These are phyloP conservation scores for Podilymbus podiceps DNA, from an alignment of 2,113 vertebrate species.

Conservation along the genomic window DNA sequence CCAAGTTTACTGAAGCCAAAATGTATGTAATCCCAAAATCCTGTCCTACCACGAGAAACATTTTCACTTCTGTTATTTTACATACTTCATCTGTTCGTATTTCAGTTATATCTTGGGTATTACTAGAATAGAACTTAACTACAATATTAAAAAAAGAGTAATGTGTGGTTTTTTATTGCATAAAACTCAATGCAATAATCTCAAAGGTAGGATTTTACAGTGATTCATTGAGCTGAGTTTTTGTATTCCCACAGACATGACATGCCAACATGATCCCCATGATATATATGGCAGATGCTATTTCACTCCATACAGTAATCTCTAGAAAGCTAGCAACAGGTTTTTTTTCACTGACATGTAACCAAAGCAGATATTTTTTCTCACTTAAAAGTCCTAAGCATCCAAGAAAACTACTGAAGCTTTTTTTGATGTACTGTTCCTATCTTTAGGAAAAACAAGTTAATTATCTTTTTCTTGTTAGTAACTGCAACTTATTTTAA, in stretches of 20 bases:
- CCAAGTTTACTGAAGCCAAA: background rate
- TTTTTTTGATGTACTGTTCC: background rate
- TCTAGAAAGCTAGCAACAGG: rapidly evolving
- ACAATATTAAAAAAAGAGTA: background rate
- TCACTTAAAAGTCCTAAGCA: background rate
- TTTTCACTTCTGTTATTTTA: background rate
- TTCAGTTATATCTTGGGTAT: background rate
- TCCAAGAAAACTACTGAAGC: background rate
- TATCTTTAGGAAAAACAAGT: background rate
- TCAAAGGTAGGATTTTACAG: background rate
- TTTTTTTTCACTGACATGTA: background rate
- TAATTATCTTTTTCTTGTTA: background rate
- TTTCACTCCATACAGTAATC: background rate
- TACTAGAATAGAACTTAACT: background rate
- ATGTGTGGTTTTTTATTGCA: background rate
- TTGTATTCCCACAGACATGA: background rate
- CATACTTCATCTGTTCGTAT: background rate
- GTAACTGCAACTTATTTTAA: background rate
- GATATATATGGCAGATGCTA: background rate
- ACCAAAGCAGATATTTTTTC: background rate
- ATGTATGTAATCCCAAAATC: background rate
- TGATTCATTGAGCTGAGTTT: background rate
- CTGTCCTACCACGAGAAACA: background rate
- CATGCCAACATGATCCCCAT: background rate
- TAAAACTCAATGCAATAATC: background rate